Evolutionary conservation across 2,888 invertebrate genomes (phyloP), one percentile per base, ranked within the genome.

Genomic region (Dryadula phaetusa): DNA sequence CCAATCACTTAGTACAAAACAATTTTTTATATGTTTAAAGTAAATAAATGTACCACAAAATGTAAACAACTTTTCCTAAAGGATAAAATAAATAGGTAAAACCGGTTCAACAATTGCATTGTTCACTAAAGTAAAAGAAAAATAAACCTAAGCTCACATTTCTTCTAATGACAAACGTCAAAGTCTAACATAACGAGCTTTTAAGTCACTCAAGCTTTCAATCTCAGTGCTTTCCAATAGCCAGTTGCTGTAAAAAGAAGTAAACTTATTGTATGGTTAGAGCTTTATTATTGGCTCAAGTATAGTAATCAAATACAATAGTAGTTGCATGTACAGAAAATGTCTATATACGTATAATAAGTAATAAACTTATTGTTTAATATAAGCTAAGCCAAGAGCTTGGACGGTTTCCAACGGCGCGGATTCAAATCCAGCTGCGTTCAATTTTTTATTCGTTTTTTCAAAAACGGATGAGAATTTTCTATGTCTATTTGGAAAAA

Each of bases 181-280:
- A 56, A 40, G n/a, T 16, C 56, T 18, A 61, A 47, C 46, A 28
- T 61, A 61, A 61, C 32, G 46, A 61, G 61, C 61, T 47, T 34
- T 61, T 56, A 56, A 56, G 16, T 56, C 56, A 22, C n/a, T 56
- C 22, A 10, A 40, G 22, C 56, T 40, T 56, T 56, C 56, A 56
- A 56, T 56, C 40, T 16, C 56, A 56, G 56, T 10, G 56, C 37
- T 16, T 40, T 16, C 40, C 22, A 56, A 40, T 56, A 56, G 56
- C 40, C 22, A 56, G 37, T 40, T 5, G 22, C 22, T 40, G n/a
- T 56, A 40, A 56, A 56, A 56, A 56, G 40, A 16, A 56, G 20
- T 16, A 40, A 22, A 22, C 40, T n/a, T 25, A 28, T 56, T 56
- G 56, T 56, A 25, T 40, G 40, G 56, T 5, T 37, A 14, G 56